Base-by-base conservation (phyloP, 2,113 vertebrate genomes). In the Saguinus imperator region DNA sequence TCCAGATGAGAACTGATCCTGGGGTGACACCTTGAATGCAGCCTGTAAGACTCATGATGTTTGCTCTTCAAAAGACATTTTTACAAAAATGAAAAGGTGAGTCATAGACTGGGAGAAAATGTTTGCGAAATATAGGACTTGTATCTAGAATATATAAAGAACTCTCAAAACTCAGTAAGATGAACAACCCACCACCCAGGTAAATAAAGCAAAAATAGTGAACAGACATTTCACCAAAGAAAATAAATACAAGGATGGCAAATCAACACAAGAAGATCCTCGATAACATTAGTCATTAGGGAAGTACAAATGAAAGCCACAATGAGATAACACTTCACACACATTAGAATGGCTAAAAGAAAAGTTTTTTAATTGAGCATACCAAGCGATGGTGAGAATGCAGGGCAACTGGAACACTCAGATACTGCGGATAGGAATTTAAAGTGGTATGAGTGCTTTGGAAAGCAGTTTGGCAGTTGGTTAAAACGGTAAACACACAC, bases 181-280 rank as follows among this genome's bases (percentile, higher is more conserved):
- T 10, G 45, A 83, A 58, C 45, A 87, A 76, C n/a, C 45, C 83
- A 55, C 37, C 82, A 68, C n/a, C 45, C 83, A 55, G 61, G 76
- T 81, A 9, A 43, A 93, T 85, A 85, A 32, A 48, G 35, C 18
- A 82, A 82, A 90, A 48, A 80, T 85, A 37, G 37, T 37, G 17
- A 80, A 68, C n/a, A 90, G 43, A 45, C 3, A 68, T 14, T 76
- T 58, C 29, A 70, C 21, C 37, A 70, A 82, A 85, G 20, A 81
- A 89, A 83, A 88, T 70, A 61, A 72, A 86, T 52, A 72, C 16
- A 40, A 43, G 25, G 58, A 73, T 66, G 68, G 52, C 37, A 73
- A 95, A 96, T 70, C 58, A 89, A 20, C 57, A 79, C 64, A 52
- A 70, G 88, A 88, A 55, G 27, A 88, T 84, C n/a, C 52, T 92